These are phyloP conservation scores for Papilio machaon DNA, from an alignment of 1,140 invertebrate genomes.

Conservation along the genomic window DNA sequence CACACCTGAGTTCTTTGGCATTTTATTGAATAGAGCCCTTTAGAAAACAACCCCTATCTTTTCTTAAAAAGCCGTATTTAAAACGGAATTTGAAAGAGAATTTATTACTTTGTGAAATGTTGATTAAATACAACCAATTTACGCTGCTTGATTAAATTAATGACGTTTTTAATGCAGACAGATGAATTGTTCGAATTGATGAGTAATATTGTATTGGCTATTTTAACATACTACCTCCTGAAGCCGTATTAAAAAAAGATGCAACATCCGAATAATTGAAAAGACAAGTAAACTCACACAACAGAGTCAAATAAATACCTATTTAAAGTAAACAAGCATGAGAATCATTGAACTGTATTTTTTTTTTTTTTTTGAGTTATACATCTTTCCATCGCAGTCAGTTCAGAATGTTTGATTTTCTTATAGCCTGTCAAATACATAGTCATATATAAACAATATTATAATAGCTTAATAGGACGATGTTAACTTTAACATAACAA, in stretches of 20 bases:
- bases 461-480: constrained; percentile 25
- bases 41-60: constrained; percentile 59
- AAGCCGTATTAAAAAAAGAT: too few relatives aligned
- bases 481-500: constrained; percentile 44
- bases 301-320: too few relatives aligned
- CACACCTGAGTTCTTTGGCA: constrained; percentile 55
- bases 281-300: too few relatives aligned
- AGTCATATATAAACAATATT: constrained; percentile 18
- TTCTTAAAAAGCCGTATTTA: constrained; percentile 58
- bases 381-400: not conserved
- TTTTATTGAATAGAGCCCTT: constrained; percentile 64
- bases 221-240: too few relatives aligned
- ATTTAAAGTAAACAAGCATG: too few relatives aligned
- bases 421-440: constrained; percentile 37
- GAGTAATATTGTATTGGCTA: too few relatives aligned
- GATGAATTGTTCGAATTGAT: too few relatives aligned
- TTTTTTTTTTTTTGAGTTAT: not conserved
- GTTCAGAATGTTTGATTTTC: not conserved
- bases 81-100: constrained; percentile 48
- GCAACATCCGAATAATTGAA: too few relatives aligned
- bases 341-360: too few relatives aligned
- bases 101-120: constrained; percentile 37
- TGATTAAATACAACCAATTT: constrained; percentile 4
- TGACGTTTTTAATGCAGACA: constrained; percentile 29
- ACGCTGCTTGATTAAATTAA: not conserved